A percentile compares a stretch with the other conserved stretches of the same genome.
Conservation (phyloP, 2,113 vertebrate genomes). For the Chauna torquata region DNA sequence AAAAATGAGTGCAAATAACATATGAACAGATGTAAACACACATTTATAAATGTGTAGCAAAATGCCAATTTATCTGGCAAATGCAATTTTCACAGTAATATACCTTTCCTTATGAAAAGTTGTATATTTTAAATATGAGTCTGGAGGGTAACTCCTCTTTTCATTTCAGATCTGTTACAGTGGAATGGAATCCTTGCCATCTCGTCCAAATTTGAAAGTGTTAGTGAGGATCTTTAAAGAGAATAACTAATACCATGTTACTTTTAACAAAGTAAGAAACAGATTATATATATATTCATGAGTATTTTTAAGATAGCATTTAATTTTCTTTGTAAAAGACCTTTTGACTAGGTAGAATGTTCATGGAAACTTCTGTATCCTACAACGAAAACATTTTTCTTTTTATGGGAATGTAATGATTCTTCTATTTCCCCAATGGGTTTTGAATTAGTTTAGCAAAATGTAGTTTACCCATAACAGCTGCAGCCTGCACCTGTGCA, state of each 20-base stretch:
- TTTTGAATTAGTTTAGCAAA: conserved; percentile 74
- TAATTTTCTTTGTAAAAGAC: conserved; percentile 17
- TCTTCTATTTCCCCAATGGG: conserved; percentile 67
- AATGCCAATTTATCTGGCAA: not conserved
- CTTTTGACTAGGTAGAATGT: conserved; percentile 27
- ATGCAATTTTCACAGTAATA: not conserved
- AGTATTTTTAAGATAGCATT: not conserved
- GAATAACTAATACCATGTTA: not conserved
- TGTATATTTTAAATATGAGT: not conserved
- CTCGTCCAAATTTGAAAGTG: not conserved
- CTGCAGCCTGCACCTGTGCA: conserved; percentile 79
- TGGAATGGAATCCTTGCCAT: not conserved
- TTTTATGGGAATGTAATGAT: conserved; percentile 58
- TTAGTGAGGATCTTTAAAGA: not conserved
- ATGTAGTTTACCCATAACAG: conserved; percentile 74
- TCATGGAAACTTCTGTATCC: conserved; percentile 43
- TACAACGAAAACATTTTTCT: conserved; percentile 62
- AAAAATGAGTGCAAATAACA: not conserved
- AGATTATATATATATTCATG: not conserved
- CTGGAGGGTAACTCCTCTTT: not conserved
- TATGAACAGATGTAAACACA: not conserved
- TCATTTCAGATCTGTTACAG: not conserved
- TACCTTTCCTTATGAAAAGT: not conserved
- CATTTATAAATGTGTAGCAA: not conserved
- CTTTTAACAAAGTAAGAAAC: not conserved